Evolutionary conservation across 2,113 vertebrate genomes (phyloP).

Genomic region (Uropsilus gracilis): DNA sequence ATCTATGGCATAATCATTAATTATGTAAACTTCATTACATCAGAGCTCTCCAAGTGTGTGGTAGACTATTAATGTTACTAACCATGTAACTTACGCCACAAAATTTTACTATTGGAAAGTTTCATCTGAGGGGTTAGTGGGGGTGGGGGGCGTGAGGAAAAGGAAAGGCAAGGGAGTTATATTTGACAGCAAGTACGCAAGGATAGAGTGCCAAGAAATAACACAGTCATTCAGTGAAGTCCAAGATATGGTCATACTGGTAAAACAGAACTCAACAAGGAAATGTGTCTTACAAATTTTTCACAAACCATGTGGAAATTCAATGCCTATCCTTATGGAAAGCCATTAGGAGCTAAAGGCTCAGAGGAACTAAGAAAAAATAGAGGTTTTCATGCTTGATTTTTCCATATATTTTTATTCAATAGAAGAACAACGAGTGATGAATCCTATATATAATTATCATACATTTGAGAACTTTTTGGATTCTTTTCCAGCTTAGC

Average conservation of each 20-base stretch:
- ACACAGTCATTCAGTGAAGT: not conserved
- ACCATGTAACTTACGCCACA: not conserved
- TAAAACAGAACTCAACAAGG: not conserved
- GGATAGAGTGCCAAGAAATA: not conserved
- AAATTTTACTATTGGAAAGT: not conserved
- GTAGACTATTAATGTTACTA: not conserved
- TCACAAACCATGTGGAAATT: not conserved
- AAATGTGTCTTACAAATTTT: slow-evolving; percentile 16
- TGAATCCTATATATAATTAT: not conserved
- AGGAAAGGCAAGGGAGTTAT: not conserved
- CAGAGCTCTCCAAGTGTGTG: not conserved
- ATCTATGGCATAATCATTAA: not conserved
- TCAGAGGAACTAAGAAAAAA: slow-evolving; percentile 15
- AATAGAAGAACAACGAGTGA: not conserved
- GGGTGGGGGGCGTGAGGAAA: not conserved
- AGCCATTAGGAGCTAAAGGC: not conserved
- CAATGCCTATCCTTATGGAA: not conserved
- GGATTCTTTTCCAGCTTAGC: slow-evolving; percentile 7
- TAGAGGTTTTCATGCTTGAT: slow-evolving; percentile 3
- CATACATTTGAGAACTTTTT: not conserved
- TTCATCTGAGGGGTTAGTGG: not conserved
- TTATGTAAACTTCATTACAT: not conserved
- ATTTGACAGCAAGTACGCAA: not conserved
- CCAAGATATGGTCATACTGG: not conserved
- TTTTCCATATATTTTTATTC: slow-evolving; percentile 51